Conservation (phyloP, 2,113 vertebrate species). For the Raja brachyura region DNA sequence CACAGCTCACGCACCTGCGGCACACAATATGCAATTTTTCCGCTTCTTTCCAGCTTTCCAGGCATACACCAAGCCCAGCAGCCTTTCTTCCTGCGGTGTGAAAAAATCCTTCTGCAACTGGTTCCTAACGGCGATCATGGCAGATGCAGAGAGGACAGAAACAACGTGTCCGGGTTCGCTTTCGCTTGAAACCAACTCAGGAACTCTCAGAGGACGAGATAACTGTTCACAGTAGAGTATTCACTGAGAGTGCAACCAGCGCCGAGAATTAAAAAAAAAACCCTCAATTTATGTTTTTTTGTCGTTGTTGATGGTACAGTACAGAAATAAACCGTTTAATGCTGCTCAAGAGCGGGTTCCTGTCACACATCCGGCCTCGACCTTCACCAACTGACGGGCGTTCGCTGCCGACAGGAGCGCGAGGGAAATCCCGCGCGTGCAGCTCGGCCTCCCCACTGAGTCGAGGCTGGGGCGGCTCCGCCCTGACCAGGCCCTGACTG, state of each 20-base stretch:
- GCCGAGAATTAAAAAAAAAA: neutral
- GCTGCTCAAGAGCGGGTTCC: neutral
- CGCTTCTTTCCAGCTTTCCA: constrained; percentile 49
- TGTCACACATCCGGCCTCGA: neutral
- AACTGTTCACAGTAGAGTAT: too few species aligned
- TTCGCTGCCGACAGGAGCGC: neutral
- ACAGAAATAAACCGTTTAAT: neutral
- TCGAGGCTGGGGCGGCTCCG: neutral
- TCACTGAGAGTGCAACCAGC: neutral
- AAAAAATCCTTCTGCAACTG: constrained; percentile 44
- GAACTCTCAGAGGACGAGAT: neutral
- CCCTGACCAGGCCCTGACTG: neutral
- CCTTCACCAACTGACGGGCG: neutral
- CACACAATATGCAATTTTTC: constrained; percentile 47
- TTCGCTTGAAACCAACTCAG: neutral
- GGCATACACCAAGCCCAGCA: constrained; percentile 44
- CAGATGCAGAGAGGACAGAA: neutral
- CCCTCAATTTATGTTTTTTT: neutral
- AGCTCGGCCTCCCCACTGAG: neutral
- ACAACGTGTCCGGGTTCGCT: too few species aligned
- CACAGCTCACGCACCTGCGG: constrained; percentile 42
- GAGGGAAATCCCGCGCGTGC: constrained; percentile 22
- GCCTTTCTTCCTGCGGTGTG: constrained; percentile 42
- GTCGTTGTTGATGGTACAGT: neutral
- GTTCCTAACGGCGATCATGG: constrained; percentile 46